A percentile compares a stretch with the other conserved stretches of the same genome.
These are phyloP conservation scores for Brenthis ino DNA, from an alignment of 2,888 invertebrate genomes.

Conservation along the genomic window DNA sequence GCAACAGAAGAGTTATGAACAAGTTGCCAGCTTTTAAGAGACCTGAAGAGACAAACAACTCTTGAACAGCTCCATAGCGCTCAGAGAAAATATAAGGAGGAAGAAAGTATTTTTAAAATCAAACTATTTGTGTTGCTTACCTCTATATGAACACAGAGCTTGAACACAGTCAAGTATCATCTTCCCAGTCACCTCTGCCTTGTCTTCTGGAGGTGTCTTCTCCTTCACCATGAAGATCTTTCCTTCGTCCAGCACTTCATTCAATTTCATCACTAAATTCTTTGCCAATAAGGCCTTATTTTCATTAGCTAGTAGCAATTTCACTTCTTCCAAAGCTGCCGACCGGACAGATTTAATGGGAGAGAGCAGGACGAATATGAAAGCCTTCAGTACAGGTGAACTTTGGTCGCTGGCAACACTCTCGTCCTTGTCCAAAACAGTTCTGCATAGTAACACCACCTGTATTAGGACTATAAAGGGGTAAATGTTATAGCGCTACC, in stretches of 20 bases:
- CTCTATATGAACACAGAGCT: slow-evolving; percentile 77
- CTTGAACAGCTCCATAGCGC: too few relatives aligned
- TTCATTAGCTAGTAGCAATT: slow-evolving; percentile 82
- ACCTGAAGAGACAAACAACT: too few relatives aligned
- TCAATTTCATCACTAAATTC: slow-evolving; percentile 85
- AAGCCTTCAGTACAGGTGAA: slow-evolving; percentile 86
- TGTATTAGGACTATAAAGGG: slow-evolving; percentile 82
- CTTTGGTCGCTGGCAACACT: slow-evolving; percentile 85
- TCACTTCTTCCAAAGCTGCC: slow-evolving; percentile 83
- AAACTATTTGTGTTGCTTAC: slow-evolving; percentile 47
- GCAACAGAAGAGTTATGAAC: too few relatives aligned
- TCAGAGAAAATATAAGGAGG: too few relatives aligned
- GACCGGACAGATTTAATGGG: slow-evolving; percentile 84
- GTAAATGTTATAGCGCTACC: slow-evolving; percentile 64
- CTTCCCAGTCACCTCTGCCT: slow-evolving; percentile 78
- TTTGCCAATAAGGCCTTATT: slow-evolving; percentile 84
- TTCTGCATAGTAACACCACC: slow-evolving; percentile 88
- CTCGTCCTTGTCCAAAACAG: slow-evolving; percentile 86
- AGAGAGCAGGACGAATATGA: slow-evolving; percentile 86
- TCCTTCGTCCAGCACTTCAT: slow-evolving; percentile 84
- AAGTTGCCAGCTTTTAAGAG: too few relatives aligned
- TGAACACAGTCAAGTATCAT: slow-evolving; percentile 80
- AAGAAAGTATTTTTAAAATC: background rate
- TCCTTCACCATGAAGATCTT: slow-evolving; percentile 73
- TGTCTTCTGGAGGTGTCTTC: slow-evolving; percentile 65